Base-by-base conservation (phyloP, 2,113 vertebrate species). In the Lichenostomus cassidix region DNA sequence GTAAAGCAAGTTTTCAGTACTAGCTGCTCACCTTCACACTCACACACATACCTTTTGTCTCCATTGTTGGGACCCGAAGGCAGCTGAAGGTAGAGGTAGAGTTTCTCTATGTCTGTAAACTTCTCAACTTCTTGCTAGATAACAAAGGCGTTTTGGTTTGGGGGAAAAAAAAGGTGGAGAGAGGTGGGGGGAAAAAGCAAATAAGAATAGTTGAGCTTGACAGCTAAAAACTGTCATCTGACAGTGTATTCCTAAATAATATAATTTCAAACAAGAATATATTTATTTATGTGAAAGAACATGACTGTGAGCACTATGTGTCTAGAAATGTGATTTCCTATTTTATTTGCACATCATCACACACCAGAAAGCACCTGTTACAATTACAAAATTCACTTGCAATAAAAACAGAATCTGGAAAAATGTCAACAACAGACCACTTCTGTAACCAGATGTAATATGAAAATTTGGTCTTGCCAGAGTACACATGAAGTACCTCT, bases 51-150 rank as follows among this genome's bases (percentile, higher is more conserved):
- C 99, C 98, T 99, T 99, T 99, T 99, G 74, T 99, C 99, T 97
- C 97, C 98, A 97, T 97, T 98, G 98, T 97, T 99, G 95, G 99
- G 98, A 97, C 99, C 99, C 98, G 99, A 99, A 99, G 99, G 99
- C 99, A 99, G 98, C 97, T 99, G 99, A 97, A 99, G 99, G 99
- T 99, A 99, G 99, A 99, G 99, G 99, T 99, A 99, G 98, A 99
- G 99, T 98, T 99, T 99, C 98, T 99, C 99, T 96, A 99, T 98
- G 97, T 99, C 99, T 98, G 99, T 99, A 98, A 99, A 99, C 98
- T 99, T 99, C 98, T 99, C 99, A 96, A 99, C 99, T 98, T 99
- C 99, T 99, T 99, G 98, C 99, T 99, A 97, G n/a, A 97, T 96
- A 94, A 77, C 95, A 93, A 97, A 84, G 42, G 86, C 76, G 37